Conservation (phyloP, 2,113 vertebrate genomes). For the Semicossyphus pulcher region DNA sequence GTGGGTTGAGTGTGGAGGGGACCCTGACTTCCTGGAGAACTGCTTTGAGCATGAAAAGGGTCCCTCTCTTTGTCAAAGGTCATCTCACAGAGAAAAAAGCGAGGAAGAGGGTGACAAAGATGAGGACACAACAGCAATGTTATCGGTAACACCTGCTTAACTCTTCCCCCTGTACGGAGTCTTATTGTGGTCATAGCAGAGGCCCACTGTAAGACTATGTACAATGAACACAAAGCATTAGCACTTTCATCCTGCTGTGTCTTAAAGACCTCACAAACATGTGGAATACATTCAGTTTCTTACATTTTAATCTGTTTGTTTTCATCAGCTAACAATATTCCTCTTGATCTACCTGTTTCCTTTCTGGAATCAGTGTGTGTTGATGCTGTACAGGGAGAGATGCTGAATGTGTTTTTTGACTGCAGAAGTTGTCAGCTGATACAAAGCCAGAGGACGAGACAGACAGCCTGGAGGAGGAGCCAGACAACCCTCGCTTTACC, state of each 20-base stretch:
- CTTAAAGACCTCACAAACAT: no score
- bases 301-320: no score
- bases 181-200: constrained; percentile 15
- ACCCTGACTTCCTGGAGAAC: constrained; percentile 61
- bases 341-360: not conserved
- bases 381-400: not conserved
- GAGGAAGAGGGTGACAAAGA: constrained; percentile 18
- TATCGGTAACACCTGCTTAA: constrained; percentile 58
- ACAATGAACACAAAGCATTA: constrained; percentile 18
- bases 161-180: not conserved
- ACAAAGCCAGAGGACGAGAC: constrained; percentile 78
- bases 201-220: constrained; percentile 9
- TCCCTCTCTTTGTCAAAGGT: constrained; percentile 34
- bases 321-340: no score
- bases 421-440: constrained; percentile 77
- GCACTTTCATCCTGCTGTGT: not conserved
- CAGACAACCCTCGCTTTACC: constrained; percentile 90
- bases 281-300: no score
- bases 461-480: constrained; percentile 84
- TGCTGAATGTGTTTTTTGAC: constrained; percentile 47
- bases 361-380: not conserved
- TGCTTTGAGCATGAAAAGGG: constrained; percentile 54
- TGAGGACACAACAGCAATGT: constrained; percentile 39
- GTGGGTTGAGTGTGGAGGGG: constrained; percentile 76
- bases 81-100: constrained; percentile 10